A percentile compares a stretch with the other conserved stretches of the same genome.
Conservation (phyloP, 2,797 vertebrate species). For the Lateolabrax maculatus region DNA sequence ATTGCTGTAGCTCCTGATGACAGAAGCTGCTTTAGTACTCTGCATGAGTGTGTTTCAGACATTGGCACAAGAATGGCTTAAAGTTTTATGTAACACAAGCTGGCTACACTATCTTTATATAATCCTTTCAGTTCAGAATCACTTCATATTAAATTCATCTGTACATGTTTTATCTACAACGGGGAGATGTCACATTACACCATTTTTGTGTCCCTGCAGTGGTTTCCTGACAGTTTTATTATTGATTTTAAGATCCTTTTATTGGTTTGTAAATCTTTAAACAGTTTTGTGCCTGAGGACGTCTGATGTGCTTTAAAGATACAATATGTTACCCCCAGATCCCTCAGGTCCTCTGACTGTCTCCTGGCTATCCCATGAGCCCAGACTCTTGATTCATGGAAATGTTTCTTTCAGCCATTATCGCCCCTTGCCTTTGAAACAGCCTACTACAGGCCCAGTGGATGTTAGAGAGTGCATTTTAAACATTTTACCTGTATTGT, state of each 20-base stretch:
- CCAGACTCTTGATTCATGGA: slow-evolving; percentile 7
- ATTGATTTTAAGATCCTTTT: slow-evolving; percentile 43
- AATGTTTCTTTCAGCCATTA: slow-evolving; percentile 3
- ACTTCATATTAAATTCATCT: slow-evolving; percentile 6
- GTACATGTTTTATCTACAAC: slow-evolving; percentile 17
- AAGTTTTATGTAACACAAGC: not conserved
- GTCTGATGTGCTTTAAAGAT: slow-evolving; percentile 42
- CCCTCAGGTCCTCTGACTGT: slow-evolving; percentile 31
- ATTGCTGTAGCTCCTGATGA: not conserved
- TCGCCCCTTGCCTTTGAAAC: not conserved
- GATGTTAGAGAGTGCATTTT: not conserved
- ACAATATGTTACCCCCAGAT: slow-evolving; percentile 21
- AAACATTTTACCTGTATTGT: not conserved
- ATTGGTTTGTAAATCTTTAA: slow-evolving; percentile 53
- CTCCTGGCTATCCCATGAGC: slow-evolving; percentile 29
- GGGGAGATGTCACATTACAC: not conserved
- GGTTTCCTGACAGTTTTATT: slow-evolving; percentile 27
- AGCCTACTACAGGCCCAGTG: not conserved
- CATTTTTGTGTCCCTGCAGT: slow-evolving; percentile 20
- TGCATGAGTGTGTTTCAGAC: not conserved
- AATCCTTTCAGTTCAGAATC: slow-evolving; percentile 5
- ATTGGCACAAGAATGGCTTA: not conserved
- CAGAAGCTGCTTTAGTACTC: not conserved
- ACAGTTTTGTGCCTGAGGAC: slow-evolving; percentile 20
- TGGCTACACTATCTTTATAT: not conserved